Percentiles rank a stretch among this genome's conserved stretches.
phyloP scores from a whole-genome alignment of 2,888 invertebrate species.

The Cerastoderma edule region DNA sequence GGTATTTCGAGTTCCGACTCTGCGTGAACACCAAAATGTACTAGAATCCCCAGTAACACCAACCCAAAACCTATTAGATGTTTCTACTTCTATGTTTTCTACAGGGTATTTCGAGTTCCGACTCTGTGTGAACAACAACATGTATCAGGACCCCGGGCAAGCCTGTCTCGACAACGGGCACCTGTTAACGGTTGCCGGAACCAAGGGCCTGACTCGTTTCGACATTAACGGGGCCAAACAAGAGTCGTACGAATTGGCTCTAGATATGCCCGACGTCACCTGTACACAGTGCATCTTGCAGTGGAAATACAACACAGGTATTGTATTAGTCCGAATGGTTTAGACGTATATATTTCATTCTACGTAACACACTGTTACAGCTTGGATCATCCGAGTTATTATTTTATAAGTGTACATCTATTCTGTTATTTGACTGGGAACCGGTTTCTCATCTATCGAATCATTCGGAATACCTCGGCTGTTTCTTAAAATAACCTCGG shows the following conservation, averaged over 20 bases:
- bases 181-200: slow-evolving; percentile 55
- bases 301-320: slow-evolving; percentile 68
- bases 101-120: slow-evolving; percentile 78
- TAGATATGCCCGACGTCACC: slow-evolving; percentile 47
- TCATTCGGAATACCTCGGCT: too few species aligned
- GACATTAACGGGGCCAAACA: slow-evolving; percentile 29
- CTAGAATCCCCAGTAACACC: slow-evolving; percentile 39
- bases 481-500: too few species aligned
- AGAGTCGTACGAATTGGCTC: slow-evolving; percentile 35
- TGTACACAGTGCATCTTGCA: slow-evolving; percentile 64
- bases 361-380: too few species aligned
- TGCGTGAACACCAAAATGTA: slow-evolving; percentile 67
- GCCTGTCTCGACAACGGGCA: slow-evolving; percentile 67
- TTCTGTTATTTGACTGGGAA: too few species aligned
- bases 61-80: neutral
- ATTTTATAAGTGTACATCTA: too few species aligned
- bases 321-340: too few species aligned
- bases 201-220: slow-evolving; percentile 36
- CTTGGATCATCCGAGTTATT: too few species aligned
- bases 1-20: slow-evolving; percentile 73
- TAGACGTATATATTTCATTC: too few species aligned
- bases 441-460: too few species aligned
- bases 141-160: slow-evolving; percentile 59
- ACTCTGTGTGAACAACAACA: slow-evolving; percentile 72
- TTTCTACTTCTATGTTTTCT: neutral